Evolutionary conservation across 2,113 vertebrate species (phyloP).

Genomic region (Calyptommatus sinebrachiatus): DNA sequence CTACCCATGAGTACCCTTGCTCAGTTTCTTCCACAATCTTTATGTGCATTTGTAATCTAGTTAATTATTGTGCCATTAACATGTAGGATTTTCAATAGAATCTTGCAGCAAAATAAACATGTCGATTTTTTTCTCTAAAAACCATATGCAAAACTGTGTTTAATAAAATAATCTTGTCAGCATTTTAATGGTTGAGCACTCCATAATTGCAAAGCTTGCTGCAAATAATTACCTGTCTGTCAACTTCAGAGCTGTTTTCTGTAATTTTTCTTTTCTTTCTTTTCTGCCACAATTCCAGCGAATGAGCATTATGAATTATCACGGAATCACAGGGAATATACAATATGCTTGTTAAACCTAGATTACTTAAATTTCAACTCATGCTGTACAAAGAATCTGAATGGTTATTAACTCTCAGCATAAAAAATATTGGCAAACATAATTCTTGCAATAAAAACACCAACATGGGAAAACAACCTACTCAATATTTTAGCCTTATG

Average conservation of each 20-base stretch:
- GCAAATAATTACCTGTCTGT: conserved; percentile 25
- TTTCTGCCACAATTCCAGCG: not conserved
- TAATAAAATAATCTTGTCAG: conserved; percentile 7
- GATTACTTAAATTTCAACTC: not conserved
- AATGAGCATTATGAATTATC: conserved; percentile 13
- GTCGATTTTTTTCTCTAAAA: not conserved
- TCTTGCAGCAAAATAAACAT: conserved; percentile 14
- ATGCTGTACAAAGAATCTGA: not conserved
- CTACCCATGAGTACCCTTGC: not conserved
- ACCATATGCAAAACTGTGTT: conserved; percentile 11
- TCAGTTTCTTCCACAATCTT: not conserved
- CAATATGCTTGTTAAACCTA: not conserved
- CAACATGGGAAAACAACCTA: not conserved
- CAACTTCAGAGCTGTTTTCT: conserved; percentile 14
- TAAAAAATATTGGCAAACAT: not conserved
- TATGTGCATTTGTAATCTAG: conserved; percentile 13
- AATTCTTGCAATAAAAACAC: not conserved
- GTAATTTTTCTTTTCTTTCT: not conserved
- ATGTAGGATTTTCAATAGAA: conserved; percentile 10
- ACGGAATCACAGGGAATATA: not conserved
- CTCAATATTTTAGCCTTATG: not conserved
- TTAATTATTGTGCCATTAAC: conserved; percentile 14
- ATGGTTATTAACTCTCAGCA: not conserved
- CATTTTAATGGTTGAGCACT: conserved; percentile 26
- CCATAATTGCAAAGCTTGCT: conserved; percentile 19